Evolutionary conservation across 2,888 invertebrate genomes (phyloP).

Genomic region (Rhimphoctona megacephalus): DNA sequence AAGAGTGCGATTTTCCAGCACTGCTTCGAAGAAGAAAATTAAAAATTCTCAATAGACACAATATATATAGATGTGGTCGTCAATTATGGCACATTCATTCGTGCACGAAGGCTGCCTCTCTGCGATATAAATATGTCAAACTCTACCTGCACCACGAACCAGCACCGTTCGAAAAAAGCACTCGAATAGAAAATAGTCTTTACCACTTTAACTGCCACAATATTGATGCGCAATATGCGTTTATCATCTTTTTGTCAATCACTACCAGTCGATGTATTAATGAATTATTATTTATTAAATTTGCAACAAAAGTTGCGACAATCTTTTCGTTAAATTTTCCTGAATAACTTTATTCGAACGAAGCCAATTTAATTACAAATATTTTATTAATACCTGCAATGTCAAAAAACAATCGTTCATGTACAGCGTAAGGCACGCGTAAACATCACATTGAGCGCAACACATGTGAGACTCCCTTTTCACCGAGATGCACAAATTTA

Average conservation of each 20-base stretch:
- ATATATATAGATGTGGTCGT: slow-evolving; percentile 36
- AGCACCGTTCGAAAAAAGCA: slow-evolving; percentile 27
- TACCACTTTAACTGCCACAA: too few relatives aligned
- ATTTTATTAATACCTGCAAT: slow-evolving; percentile 33
- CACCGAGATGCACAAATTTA: slow-evolving; percentile 55
- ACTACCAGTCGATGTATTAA: background rate
- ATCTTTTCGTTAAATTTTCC: background rate
- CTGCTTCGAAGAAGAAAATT: slow-evolving; percentile 39
- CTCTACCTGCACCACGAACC: slow-evolving; percentile 32
- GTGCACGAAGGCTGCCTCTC: slow-evolving; percentile 28
- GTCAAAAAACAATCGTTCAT: slow-evolving; percentile 45
- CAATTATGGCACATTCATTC: slow-evolving; percentile 53
- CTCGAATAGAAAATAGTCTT: background rate
- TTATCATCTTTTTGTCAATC: too few relatives aligned
- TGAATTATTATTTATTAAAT: background rate
- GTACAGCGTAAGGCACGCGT: slow-evolving; percentile 55
- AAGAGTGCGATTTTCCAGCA: slow-evolving; percentile 10
- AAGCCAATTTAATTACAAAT: slow-evolving; percentile 16
- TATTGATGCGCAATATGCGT: too few relatives aligned
- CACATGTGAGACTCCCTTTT: slow-evolving; percentile 49
- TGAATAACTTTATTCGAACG: slow-evolving; percentile 1
- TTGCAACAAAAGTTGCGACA: background rate
- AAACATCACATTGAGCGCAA: slow-evolving; percentile 64
- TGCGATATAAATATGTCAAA: slow-evolving; percentile 24
- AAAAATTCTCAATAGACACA: slow-evolving; percentile 30